A percentile compares a stretch with the other conserved stretches of the same genome.
Conservation (phyloP, 2,113 vertebrate genomes). For the Centropus bengalensis region DNA sequence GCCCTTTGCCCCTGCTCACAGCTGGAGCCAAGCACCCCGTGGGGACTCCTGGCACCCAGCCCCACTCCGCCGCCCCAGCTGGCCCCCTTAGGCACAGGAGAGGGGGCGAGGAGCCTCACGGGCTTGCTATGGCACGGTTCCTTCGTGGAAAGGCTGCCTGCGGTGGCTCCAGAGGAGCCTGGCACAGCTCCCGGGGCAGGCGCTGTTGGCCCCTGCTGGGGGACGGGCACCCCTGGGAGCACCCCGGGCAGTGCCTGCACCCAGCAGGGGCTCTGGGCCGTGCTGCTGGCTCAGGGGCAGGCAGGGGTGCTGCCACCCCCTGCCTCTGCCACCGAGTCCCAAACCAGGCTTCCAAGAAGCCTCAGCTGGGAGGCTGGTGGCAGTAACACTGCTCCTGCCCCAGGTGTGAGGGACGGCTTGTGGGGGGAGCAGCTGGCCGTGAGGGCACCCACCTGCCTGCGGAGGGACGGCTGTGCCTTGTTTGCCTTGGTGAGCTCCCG, state of each 20-base stretch:
- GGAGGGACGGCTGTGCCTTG: background rate
- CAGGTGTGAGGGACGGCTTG: background rate
- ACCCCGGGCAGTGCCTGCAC: background rate
- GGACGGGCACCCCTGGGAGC: background rate
- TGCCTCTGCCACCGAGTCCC: fast-evolving
- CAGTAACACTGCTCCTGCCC: background rate
- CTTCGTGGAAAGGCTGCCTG: background rate
- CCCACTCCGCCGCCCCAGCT: fast-evolving
- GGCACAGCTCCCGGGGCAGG: fast-evolving
- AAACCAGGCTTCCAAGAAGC: background rate
- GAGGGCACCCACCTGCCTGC: background rate
- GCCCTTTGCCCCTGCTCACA: background rate
- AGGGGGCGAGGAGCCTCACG: background rate
- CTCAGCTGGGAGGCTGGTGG: background rate
- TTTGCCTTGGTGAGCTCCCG: background rate
- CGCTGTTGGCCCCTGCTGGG: background rate
- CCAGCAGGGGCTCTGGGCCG: background rate
- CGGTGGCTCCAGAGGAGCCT: background rate
- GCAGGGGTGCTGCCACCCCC: background rate
- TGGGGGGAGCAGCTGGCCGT: background rate
- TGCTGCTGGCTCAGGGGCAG: fast-evolving
- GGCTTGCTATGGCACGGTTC: fast-evolving
- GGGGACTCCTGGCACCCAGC: background rate
- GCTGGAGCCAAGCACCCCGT: background rate
- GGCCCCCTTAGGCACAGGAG: background rate